Base-by-base conservation (phyloP, 2,113 vertebrate species). In the Corythaixoides concolor region DNA sequence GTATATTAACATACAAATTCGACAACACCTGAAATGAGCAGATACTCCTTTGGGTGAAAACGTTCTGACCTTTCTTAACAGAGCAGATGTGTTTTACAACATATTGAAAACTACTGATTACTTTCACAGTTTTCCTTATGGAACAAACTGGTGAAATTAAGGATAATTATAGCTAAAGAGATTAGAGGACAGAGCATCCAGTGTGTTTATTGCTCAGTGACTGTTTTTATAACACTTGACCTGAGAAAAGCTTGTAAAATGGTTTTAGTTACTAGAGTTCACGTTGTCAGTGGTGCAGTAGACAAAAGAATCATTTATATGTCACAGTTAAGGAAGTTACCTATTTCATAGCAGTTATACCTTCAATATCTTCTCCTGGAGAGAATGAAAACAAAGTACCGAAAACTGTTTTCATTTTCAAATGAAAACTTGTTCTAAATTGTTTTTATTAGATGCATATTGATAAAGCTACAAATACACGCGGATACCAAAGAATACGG, bases 211-310 rank as follows among this genome's bases (percentile, higher is more conserved):
- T 93, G 59, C 39, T 97, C 90, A 77, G 5, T 60, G 35, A 94
- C 89, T 95, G 56, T 90, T 96, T 95, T 94, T 92, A 87, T 97
- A 97, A 80, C 66, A 81, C 26, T 94, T 96, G 86, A 94, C 86
- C 84, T 67, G 49, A 82, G 50, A 83, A 92, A 96, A 88, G 1
- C 28, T 93, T 92, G 28, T 90, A 70, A 97, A 96, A 62, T 4
- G 1, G 20, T 77, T 96, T 88, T 74, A 52, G 53, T 95, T 91
- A 78, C 59, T 60, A 50, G 28, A 85, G 28, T 87, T 92, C 79
- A 35, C 39, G 23, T 77, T 3, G 5, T 80, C 59, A 53, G 5
- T 50, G 26, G 8, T 85, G 45, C 23, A 59, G 16, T 47, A 63
- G 85, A 85, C n/a, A 93, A 88, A 89, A 26, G 4, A 70, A 70